A percentile compares a stretch with the other conserved stretches of the same genome.
phyloP scores from a whole-genome alignment of 2,888 invertebrate genomes.

The Thecophora atra region DNA sequence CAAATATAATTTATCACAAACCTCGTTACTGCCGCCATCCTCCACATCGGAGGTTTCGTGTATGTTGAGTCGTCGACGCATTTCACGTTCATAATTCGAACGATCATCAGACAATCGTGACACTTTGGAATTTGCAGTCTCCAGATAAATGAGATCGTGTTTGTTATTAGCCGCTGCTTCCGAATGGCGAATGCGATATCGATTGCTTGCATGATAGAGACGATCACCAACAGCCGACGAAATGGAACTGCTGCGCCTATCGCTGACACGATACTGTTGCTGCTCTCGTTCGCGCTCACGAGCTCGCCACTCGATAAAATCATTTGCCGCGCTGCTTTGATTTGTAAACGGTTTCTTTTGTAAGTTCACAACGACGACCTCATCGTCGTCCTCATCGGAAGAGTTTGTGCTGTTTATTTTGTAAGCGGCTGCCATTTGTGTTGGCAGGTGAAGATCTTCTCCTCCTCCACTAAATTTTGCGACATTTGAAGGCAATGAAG shows the following conservation, averaged over 20 bases:
- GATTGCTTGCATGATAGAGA: slow-evolving; percentile 6
- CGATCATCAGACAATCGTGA: slow-evolving; percentile 35
- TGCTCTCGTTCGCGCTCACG: slow-evolving; percentile 40
- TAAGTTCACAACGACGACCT: slow-evolving; percentile 40
- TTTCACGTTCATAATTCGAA: slow-evolving; percentile 30
- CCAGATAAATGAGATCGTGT: background rate
- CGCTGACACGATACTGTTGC: slow-evolving; percentile 38
- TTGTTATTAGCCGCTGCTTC: background rate
- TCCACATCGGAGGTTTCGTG: slow-evolving; percentile 41
- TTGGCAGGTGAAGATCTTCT: background rate
- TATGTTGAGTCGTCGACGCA: slow-evolving; percentile 39
- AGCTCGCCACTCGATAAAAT: slow-evolving; percentile 38
- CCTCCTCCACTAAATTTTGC: background rate
- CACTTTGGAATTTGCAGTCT: slow-evolving; percentile 32
- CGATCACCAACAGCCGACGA: slow-evolving; percentile 24
- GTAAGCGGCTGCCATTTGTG: background rate
- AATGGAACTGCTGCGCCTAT: slow-evolving; percentile 43
- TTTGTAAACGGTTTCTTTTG: slow-evolving; percentile 30
- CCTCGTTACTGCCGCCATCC: slow-evolving; percentile 8
- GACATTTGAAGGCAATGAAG: slow-evolving; percentile 1
- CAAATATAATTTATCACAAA: no score
- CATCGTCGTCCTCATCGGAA: slow-evolving; percentile 40
- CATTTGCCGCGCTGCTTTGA: slow-evolving; percentile 11
- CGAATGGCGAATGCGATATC: background rate
- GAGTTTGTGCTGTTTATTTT: slow-evolving; percentile 13